A percentile compares a stretch with the other conserved stretches of the same genome.
Conservation (phyloP, 2,797 vertebrate genomes). For the Propithecus deckenii region DNA sequence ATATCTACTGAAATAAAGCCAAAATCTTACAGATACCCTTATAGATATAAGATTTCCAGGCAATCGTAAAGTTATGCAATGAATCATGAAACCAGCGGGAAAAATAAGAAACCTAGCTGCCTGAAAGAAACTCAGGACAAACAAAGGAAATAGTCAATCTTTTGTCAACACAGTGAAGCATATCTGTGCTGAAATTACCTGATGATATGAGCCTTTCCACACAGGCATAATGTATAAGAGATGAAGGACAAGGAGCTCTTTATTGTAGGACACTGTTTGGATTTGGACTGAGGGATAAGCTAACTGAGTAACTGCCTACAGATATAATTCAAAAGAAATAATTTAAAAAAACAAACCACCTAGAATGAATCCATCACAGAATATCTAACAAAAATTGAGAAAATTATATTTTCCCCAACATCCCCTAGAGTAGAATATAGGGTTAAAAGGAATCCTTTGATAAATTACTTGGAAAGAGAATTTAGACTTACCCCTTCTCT, state of each 20-base stretch:
- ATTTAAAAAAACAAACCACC: not conserved
- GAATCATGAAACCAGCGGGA: not conserved
- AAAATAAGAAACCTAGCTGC: slow-evolving; percentile 11
- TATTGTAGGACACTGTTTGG: not conserved
- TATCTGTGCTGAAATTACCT: not conserved
- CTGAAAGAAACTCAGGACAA: not conserved
- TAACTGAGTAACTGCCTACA: not conserved
- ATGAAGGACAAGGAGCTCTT: not conserved
- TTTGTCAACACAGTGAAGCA: not conserved
- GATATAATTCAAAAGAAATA: not conserved
- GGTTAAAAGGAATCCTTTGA: not conserved
- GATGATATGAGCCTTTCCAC: not conserved
- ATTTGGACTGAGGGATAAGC: not conserved
- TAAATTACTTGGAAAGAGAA: not conserved
- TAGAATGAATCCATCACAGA: not conserved
- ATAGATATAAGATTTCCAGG: not conserved
- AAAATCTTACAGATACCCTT: not conserved
- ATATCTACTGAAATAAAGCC: not conserved
- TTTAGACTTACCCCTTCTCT: not conserved
- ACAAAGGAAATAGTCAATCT: not conserved
- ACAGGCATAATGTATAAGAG: not conserved
- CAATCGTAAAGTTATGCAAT: not conserved
- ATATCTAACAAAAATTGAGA: not conserved
- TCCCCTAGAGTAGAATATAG: not conserved
- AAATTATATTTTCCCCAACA: not conserved